phyloP scores from a whole-genome alignment of 2,888 invertebrate species.

The Sinohyriopsis cumingii region DNA sequence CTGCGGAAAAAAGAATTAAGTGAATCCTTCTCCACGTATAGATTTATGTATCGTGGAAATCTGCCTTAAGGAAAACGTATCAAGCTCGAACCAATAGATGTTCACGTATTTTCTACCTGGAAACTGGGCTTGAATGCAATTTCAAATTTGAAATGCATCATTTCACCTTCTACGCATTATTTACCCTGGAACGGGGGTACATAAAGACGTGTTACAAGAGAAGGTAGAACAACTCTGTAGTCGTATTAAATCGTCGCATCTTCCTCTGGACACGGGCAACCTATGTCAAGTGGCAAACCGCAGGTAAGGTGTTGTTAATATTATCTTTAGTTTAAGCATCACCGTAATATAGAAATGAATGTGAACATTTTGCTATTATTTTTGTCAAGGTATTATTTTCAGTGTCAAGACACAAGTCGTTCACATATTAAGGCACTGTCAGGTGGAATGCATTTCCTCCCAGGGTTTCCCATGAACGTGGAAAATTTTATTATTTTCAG shows the following conservation, averaged over 20 bases:
- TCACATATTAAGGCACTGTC: too few relatives aligned
- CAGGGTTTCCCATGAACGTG: too few relatives aligned
- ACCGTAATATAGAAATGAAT: too few relatives aligned
- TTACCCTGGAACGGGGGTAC: constrained; percentile 27
- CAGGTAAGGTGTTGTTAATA: constrained; percentile 26
- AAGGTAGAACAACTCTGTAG: constrained; percentile 61
- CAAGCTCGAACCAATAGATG: constrained; percentile 58
- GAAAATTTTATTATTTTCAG: too few relatives aligned
- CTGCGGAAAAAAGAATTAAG: constrained; percentile 71
- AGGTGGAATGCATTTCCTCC: too few relatives aligned
- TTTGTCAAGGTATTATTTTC: too few relatives aligned
- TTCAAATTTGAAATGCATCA: too few relatives aligned
- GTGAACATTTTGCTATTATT: too few relatives aligned
- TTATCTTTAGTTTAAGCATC: too few relatives aligned
- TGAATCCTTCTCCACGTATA: constrained; percentile 69
- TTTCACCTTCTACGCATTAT: too few relatives aligned
- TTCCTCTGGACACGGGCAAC: constrained; percentile 48
- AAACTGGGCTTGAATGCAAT: neutral
- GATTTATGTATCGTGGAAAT: constrained; percentile 73
- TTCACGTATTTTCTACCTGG: constrained; percentile 50
- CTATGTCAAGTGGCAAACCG: constrained; percentile 61
- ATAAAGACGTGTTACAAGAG: constrained; percentile 60
- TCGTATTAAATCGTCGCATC: constrained; percentile 54
- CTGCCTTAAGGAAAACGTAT: constrained; percentile 70
- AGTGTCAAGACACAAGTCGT: too few relatives aligned